These are phyloP conservation scores for Anas platyrhynchos DNA, from an alignment of 2,113 vertebrate species.

Conservation along the genomic window DNA sequence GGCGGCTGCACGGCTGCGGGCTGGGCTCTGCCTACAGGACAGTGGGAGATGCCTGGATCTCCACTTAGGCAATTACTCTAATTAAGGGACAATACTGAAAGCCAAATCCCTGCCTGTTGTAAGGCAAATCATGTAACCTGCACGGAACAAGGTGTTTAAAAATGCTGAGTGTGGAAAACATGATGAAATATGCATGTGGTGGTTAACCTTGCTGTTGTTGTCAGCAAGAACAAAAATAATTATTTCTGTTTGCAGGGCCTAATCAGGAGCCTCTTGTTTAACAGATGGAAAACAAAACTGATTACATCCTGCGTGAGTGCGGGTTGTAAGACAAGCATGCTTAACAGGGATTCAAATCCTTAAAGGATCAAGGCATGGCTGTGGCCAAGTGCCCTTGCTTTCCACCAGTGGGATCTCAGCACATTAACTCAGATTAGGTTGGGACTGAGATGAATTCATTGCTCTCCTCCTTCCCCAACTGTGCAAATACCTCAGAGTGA, in stretches of 20 bases:
- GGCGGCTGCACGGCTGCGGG: not conserved
- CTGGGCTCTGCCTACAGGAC: not conserved
- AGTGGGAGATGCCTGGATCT: not conserved
- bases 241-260: not conserved
- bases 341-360: slow-evolving; percentile 61
- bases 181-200: not conserved
- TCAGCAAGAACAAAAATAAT: not conserved
- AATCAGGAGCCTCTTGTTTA: slow-evolving; percentile 8
- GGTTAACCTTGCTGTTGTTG: not conserved
- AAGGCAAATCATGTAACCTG: not conserved
- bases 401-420: slow-evolving; percentile 46
- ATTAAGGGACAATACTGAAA: slow-evolving; percentile 34
- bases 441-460: slow-evolving; percentile 14
- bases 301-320: not conserved
- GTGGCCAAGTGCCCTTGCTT: slow-evolving; percentile 47
- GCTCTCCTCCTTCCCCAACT: slow-evolving; percentile 8
- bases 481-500: not conserved
- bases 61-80: slow-evolving; percentile 51
- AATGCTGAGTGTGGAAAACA: not conserved
- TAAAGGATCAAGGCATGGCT: slow-evolving; percentile 54
- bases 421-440: slow-evolving; percentile 53
- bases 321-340: slow-evolving; percentile 44
- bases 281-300: slow-evolving; percentile 50
- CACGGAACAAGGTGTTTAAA: not conserved
- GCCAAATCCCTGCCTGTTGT: not conserved